Base-by-base conservation (phyloP, 1,140 invertebrate genomes). In the Habropoda laboriosa region DNA sequence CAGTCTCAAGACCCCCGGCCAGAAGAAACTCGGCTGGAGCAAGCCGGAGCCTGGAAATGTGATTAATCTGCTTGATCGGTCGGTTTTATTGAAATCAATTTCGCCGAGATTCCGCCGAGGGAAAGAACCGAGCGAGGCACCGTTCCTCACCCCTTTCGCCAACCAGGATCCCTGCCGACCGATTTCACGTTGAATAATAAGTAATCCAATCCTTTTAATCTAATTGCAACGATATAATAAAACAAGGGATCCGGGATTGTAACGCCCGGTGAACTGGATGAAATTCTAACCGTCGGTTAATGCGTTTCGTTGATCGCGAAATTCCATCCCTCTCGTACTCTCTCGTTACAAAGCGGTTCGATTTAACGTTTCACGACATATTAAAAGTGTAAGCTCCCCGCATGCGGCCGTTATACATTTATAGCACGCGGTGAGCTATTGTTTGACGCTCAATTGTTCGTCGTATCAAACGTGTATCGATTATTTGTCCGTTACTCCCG, bases 81-180 rank as follows among this genome's bases (percentile, higher is more conserved):
- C 75, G 49, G 16, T 42, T 55, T 58, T 60, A 77, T 70, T 70
- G 75, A 77, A 77, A 77, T 77, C 75, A 71, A 77, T 77, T 77
- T 77, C 53, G 18, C 21, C 32, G 66, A 27, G 64, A 38, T 71
- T 49, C 30, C 18, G 35, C 24, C 4, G 51, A 76, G 40, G n/a
- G 24, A 60, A 58, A 58, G 53, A 47, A 71, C 24, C 55, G 3
- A n/a, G n/a, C n/a, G n/a, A 55, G 45, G n/a, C n/a, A 40, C 8
- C 27, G 12, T 21, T 47, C 18, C 4, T 21, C 42, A 10, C 27
- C 27, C 27, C 24, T 32, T 10, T 51, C 13, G 4, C n/a, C 8
- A 12, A 16, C 10, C 40, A 1, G 16, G 24, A 38, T 16, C n/a
- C 30, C 18, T 42, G 60, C 42, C 53, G 66, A 38, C 42, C 32